These are phyloP conservation scores for Chiloscyllium punctatum DNA, from an alignment of 2,797 vertebrate genomes.

Conservation along the genomic window DNA sequence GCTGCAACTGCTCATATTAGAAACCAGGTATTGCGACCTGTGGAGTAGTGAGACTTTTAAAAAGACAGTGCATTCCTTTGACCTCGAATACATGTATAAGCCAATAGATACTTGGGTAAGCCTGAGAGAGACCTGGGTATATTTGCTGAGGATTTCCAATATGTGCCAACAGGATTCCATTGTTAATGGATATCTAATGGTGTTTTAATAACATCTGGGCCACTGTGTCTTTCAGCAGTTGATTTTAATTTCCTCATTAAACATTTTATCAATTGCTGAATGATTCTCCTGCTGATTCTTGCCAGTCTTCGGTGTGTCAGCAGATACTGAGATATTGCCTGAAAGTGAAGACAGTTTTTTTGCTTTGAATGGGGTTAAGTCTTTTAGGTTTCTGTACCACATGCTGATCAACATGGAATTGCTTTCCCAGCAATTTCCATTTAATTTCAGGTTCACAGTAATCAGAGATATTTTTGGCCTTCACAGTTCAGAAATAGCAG, in stretches of 20 bases:
- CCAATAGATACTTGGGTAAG: background rate
- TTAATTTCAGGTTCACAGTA: background rate
- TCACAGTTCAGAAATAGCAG: background rate
- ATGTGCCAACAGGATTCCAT: background rate
- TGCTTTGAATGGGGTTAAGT: background rate
- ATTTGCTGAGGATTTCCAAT: background rate
- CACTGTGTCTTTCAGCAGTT: background rate
- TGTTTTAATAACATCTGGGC: background rate
- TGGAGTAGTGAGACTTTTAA: too few relatives aligned
- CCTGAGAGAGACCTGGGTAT: background rate
- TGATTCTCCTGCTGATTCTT: background rate
- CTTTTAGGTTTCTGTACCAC: background rate
- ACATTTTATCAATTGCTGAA: background rate
- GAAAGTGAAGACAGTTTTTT: background rate
- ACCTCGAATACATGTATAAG: background rate
- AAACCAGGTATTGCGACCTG: too few relatives aligned
- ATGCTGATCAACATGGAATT: background rate
- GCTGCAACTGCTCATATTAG: too few relatives aligned
- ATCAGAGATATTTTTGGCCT: background rate
- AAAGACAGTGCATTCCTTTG: too few relatives aligned
- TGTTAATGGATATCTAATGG: background rate
- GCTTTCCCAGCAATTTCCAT: background rate
- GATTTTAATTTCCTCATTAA: background rate
- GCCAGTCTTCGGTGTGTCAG: background rate
- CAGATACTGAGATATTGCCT: background rate